These are phyloP conservation scores for Benthosema pterotum DNA, from an alignment of 2,797 vertebrate genomes.

Conservation along the genomic window DNA sequence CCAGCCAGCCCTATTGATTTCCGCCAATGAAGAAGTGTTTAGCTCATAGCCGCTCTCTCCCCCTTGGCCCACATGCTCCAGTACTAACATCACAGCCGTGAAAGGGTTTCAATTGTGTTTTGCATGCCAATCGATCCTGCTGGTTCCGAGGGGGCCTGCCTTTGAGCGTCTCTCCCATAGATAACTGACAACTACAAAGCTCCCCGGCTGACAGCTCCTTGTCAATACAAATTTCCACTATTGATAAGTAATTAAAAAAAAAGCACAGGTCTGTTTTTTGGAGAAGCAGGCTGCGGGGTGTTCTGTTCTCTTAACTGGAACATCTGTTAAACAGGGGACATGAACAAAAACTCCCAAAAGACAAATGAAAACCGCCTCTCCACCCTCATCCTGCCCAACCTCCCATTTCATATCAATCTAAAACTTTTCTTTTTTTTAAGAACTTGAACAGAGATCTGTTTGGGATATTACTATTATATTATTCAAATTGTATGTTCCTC, in stretches of 20 bases:
- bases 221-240: slow-evolving; percentile 86
- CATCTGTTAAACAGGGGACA: slow-evolving; percentile 83
- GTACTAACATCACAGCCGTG: slow-evolving; percentile 48
- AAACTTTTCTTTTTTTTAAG: slow-evolving; percentile 25
- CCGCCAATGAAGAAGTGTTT: slow-evolving; percentile 69
- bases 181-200: slow-evolving; percentile 86
- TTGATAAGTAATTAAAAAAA: slow-evolving; percentile 85
- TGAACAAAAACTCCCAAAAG: slow-evolving; percentile 68
- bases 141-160: slow-evolving; percentile 63
- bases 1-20: slow-evolving; percentile 76
- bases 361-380: slow-evolving; percentile 42
- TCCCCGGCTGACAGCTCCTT: slow-evolving; percentile 78
- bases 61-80: slow-evolving; percentile 62
- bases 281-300: slow-evolving; percentile 1
- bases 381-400: slow-evolving; percentile 22
- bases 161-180: slow-evolving; percentile 62
- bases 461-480: background rate
- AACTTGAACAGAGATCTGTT: background rate
- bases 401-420: slow-evolving; percentile 36
- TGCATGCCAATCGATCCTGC: slow-evolving; percentile 73
- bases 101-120: slow-evolving; percentile 70
- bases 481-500: background rate
- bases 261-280: slow-evolving; percentile 39
- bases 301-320: slow-evolving; percentile 58
- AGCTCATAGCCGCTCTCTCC: slow-evolving; percentile 54